Conservation (phyloP, 2,113 vertebrate species). For the Numenius arquata region DNA sequence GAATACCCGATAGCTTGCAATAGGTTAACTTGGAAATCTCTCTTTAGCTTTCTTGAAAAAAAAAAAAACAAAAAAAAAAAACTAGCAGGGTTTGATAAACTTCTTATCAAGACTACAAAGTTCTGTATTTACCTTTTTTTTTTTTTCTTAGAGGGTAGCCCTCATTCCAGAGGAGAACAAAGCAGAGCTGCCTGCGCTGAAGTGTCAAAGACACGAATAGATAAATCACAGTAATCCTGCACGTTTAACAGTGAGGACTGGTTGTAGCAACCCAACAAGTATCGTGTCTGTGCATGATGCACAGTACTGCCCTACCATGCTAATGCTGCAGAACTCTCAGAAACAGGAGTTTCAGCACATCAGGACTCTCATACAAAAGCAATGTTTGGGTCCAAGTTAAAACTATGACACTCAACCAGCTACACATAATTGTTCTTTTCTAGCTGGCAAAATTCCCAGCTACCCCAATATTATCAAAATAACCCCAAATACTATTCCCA, state of each 20-base stretch:
- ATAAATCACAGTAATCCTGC: background rate
- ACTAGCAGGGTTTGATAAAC: background rate
- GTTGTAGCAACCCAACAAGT: background rate
- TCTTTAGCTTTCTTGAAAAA: background rate
- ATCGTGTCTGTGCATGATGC: background rate
- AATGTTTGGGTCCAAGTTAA: background rate
- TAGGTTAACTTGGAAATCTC: background rate
- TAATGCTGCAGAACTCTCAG: background rate
- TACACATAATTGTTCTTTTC: background rate
- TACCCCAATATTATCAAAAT: background rate
- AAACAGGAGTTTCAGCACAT: background rate
- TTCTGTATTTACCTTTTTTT: background rate
- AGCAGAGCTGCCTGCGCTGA: background rate
- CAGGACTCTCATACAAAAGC: background rate
- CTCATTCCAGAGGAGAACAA: background rate
- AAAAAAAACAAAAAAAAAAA: too few species aligned
- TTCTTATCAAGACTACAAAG: background rate
- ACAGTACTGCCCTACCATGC: background rate
- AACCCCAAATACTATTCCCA: background rate
- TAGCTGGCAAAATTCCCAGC: background rate
- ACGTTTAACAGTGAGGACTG: background rate
- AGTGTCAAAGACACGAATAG: background rate
- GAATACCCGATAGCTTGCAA: background rate
- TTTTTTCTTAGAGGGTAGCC: background rate
- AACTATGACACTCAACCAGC: background rate